Percentiles rank a stretch among this genome's conserved stretches.
Conservation (phyloP, 2,888 invertebrate species). For the Drosophila silvestris region DNA sequence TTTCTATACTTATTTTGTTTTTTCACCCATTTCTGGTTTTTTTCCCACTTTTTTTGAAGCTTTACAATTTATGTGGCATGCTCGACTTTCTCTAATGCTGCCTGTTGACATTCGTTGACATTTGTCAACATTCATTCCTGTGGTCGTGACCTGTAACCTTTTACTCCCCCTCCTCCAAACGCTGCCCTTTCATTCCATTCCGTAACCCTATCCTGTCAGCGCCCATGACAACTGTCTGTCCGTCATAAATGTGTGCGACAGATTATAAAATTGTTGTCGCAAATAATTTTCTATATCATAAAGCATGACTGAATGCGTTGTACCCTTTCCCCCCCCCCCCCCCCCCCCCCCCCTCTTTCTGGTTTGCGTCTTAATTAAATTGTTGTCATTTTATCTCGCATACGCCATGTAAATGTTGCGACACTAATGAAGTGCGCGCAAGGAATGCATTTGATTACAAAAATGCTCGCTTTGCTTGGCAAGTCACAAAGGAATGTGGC, state of each 20-base stretch:
- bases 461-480: conserved; percentile 11
- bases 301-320: not conserved
- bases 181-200: not conserved
- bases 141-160: conserved; percentile 36
- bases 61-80: conserved; percentile 48
- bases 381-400: conserved; percentile 19
- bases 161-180: not conserved
- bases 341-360: not conserved
- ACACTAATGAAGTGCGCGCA: conserved; percentile 20
- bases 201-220: conserved; percentile 1
- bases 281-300: conserved; percentile 20
- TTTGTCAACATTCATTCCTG: conserved; percentile 47
- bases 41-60: conserved; percentile 9
- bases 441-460: conserved; percentile 38
- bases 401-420: conserved; percentile 21
- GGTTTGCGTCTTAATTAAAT: conserved; percentile 24
- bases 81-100: conserved; percentile 55
- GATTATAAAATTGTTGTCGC: conserved; percentile 16
- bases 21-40: conserved; percentile 8
- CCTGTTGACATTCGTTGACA: conserved; percentile 55
- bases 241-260: conserved; percentile 49
- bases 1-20: conserved; percentile 17
- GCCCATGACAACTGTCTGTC: conserved; percentile 47
- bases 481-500: conserved; percentile 16
- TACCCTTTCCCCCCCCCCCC: not conserved